Percentiles rank a stretch among this genome's conserved stretches.
phyloP scores from a whole-genome alignment of 2,888 invertebrate genomes.

The Acronicta aceris region DNA sequence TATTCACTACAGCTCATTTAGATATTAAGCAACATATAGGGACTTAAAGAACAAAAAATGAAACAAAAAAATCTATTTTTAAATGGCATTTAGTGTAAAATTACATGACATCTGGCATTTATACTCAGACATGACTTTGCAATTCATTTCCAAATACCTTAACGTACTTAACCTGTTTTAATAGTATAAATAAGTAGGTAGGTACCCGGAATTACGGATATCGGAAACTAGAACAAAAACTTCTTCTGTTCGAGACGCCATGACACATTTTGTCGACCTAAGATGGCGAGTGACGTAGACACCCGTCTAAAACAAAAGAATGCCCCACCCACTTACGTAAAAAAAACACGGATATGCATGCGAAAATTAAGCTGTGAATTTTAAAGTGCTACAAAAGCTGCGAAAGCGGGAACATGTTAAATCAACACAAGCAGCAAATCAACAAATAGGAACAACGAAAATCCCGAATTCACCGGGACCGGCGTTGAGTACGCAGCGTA shows the following conservation, averaged over 20 bases:
- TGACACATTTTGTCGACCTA: constrained; percentile 86
- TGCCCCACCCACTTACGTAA: constrained; percentile 78
- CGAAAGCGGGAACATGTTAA: constrained; percentile 56
- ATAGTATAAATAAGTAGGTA: constrained; percentile 18
- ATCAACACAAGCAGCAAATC: constrained; percentile 63
- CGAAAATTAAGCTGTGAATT: constrained; percentile 46
- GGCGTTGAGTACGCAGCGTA: constrained; percentile 73
- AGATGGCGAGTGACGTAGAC: constrained; percentile 83
- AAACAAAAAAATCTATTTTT: constrained; percentile 9
- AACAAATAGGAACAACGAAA: constrained; percentile 69
- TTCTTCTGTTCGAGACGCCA: constrained; percentile 75
- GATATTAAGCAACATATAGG: constrained; percentile 9
- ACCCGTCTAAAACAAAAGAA: constrained; percentile 86
- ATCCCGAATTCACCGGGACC: constrained; percentile 73
- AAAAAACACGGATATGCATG: constrained; percentile 50
- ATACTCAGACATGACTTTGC: background rate
- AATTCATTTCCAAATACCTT: background rate
- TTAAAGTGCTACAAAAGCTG: constrained; percentile 57
- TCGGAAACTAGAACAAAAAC: constrained; percentile 69
- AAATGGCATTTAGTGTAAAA: constrained; percentile 20
- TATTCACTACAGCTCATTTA: constrained; percentile 19
- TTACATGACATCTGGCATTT: constrained; percentile 9
- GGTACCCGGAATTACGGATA: constrained; percentile 27
- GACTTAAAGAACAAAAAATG: constrained; percentile 3
- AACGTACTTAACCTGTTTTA: background rate